Conservation (phyloP, 2,797 vertebrate genomes). For the Melanotaenia pygmaea region DNA sequence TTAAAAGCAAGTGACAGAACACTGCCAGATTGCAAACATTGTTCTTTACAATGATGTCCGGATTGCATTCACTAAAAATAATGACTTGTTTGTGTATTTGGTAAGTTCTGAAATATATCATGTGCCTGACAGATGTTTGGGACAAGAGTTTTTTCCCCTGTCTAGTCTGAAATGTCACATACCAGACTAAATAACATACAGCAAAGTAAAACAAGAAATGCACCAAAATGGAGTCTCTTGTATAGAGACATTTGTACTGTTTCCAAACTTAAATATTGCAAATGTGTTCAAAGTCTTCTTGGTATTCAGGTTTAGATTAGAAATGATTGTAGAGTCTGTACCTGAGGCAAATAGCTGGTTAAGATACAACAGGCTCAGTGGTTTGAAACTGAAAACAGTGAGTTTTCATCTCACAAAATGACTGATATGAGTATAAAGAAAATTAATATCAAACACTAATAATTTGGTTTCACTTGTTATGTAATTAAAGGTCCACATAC, state of each 20-base stretch:
- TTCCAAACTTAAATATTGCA: slow-evolving; percentile 4
- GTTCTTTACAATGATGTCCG: slow-evolving; percentile 6
- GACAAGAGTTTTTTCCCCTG: background rate
- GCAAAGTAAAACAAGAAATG: background rate
- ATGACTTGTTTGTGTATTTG: background rate
- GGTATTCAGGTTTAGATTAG: background rate
- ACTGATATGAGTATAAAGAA: background rate
- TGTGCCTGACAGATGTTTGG: background rate
- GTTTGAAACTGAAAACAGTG: background rate
- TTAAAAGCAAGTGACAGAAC: slow-evolving; percentile 7
- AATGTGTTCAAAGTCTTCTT: background rate
- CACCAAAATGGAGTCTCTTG: background rate
- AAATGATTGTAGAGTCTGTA: background rate
- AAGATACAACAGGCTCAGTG: background rate
- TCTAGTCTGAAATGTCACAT: slow-evolving; percentile 6
- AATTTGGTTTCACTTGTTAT: slow-evolving; percentile 15
- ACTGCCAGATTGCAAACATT: background rate
- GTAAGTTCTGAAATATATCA: slow-evolving; percentile 4
- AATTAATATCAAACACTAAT: slow-evolving; percentile 2
- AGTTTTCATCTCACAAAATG: background rate
- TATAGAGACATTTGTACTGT: slow-evolving; percentile 1
- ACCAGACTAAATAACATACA: background rate
- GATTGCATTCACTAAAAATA: slow-evolving; percentile 20
- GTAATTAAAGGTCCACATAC: slow-evolving; percentile 26
- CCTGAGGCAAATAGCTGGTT: background rate